phyloP scores from a whole-genome alignment of 2,888 invertebrate genomes.

The Dendrolimus houi region DNA sequence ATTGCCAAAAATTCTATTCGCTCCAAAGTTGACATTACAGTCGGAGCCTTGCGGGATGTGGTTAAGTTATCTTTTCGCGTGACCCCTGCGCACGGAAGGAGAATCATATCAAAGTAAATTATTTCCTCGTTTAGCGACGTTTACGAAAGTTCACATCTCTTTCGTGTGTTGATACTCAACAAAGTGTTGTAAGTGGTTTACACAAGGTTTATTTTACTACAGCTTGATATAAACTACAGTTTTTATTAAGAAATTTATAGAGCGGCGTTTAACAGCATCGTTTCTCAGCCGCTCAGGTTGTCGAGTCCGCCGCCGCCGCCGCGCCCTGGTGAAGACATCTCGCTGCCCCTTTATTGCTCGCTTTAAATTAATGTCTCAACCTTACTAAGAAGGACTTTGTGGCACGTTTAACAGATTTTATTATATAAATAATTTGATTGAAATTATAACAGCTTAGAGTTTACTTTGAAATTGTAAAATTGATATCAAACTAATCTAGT shows the following conservation, averaged over 20 bases:
- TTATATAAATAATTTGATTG: no score
- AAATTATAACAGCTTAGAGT: no score
- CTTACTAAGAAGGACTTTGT: constrained; percentile 58
- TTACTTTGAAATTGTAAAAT: no score
- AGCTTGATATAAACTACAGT: constrained; percentile 26
- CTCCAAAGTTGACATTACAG: constrained; percentile 24
- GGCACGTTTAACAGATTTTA: constrained; percentile 55
- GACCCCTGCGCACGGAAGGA: constrained; percentile 34
- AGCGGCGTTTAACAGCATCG: constrained; percentile 53
- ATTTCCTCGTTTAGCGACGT: constrained; percentile 58
- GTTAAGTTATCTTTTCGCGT: constrained; percentile 42
- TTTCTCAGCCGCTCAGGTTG: constrained; percentile 29
- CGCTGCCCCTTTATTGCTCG: constrained; percentile 70
- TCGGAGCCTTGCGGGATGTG: constrained; percentile 30
- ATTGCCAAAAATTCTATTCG: constrained; percentile 68
- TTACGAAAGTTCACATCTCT: constrained; percentile 56
- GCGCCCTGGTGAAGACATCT: constrained; percentile 53
- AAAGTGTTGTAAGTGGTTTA: constrained; percentile 31
- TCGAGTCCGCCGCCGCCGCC: constrained; percentile 18
- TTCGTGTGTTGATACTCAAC: constrained; percentile 18
- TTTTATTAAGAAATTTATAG: constrained; percentile 68
- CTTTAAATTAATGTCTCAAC: constrained; percentile 72
- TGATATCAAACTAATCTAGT: no score
- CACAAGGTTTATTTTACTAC: constrained; percentile 48
- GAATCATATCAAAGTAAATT: constrained; percentile 68